A percentile compares a stretch with the other conserved stretches of the same genome.
phyloP scores from a whole-genome alignment of 1,140 invertebrate species.

The Ruditapes philippinarum region DNA sequence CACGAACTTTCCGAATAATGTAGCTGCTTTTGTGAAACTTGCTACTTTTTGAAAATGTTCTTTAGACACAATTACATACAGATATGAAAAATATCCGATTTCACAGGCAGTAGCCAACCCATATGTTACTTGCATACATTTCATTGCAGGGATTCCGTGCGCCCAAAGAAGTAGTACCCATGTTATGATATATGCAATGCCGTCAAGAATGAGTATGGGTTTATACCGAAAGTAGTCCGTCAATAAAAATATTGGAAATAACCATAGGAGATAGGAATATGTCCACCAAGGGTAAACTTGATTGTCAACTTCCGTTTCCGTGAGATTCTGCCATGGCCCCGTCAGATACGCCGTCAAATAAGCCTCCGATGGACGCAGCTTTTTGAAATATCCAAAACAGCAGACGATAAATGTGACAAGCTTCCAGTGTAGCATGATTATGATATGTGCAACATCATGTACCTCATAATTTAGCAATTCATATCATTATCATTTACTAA shows the following conservation, averaged over 20 bases:
- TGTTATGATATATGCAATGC: constrained; percentile 89
- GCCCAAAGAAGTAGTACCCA: constrained; percentile 92
- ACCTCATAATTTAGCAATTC: too few relatives aligned
- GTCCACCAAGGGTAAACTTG: constrained; percentile 94
- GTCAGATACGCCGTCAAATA: constrained; percentile 93
- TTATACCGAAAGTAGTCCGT: constrained; percentile 96
- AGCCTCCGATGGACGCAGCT: constrained; percentile 94
- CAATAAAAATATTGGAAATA: constrained; percentile 93
- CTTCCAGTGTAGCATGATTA: constrained; percentile 67
- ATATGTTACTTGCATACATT: constrained; percentile 90
- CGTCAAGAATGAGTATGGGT: constrained; percentile 93
- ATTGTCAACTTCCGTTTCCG: constrained; percentile 90
- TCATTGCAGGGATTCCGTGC: constrained; percentile 89
- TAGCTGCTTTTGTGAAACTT: constrained; percentile 91
- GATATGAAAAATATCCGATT: constrained; percentile 97
- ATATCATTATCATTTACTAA: too few relatives aligned
- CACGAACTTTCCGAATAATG: constrained; percentile 91
- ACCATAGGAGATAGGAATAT: constrained; percentile 92
- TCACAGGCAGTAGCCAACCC: constrained; percentile 95
- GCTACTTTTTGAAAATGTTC: constrained; percentile 93
- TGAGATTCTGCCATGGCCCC: constrained; percentile 91
- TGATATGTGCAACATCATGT: too few relatives aligned
- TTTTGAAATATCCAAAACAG: constrained; percentile 93
- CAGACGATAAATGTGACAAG: constrained; percentile 89
- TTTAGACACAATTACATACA: constrained; percentile 95